Evolutionary conservation across 2,113 vertebrate genomes (phyloP).

Genomic region (Gnathonemus longibarbis): DNA sequence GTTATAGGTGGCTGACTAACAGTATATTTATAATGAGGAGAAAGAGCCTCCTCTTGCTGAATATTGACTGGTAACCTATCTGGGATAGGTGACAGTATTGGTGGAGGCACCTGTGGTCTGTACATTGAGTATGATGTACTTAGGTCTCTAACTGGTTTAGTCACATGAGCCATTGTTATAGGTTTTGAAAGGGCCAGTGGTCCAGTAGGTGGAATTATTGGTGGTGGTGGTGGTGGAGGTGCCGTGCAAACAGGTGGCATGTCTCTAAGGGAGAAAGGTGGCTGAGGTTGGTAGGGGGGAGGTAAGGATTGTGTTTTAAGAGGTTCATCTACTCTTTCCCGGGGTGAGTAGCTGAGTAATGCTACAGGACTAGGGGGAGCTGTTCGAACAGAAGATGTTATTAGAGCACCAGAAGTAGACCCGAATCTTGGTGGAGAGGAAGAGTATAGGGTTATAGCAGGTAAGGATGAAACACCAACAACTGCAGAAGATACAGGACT

Average conservation of each 20-base stretch:
- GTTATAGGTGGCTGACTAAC: slow-evolving; percentile 62
- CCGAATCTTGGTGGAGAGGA: slow-evolving; percentile 48
- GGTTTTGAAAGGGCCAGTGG: slow-evolving; percentile 44
- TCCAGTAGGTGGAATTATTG: not conserved
- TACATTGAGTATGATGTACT: slow-evolving; percentile 48
- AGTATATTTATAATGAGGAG: slow-evolving; percentile 79
- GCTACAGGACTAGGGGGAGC: slow-evolving; percentile 68
- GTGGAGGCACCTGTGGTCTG: slow-evolving; percentile 75
- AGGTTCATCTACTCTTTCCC: slow-evolving; percentile 67
- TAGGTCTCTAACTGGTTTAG: slow-evolving; percentile 45
- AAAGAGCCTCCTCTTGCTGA: slow-evolving; percentile 65
- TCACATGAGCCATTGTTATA: slow-evolving; percentile 42
- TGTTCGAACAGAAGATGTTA: slow-evolving; percentile 42
- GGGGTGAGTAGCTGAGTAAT: slow-evolving; percentile 66
- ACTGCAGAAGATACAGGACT: slow-evolving; percentile 36
- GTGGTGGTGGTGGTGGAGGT: not conserved
- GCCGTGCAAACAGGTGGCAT: slow-evolving; percentile 46
- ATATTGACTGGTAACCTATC: slow-evolving; percentile 74
- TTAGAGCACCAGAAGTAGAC: slow-evolving; percentile 25
- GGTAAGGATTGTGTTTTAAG: slow-evolving; percentile 66
- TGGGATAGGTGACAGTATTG: slow-evolving; percentile 79
- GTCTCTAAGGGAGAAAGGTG: slow-evolving; percentile 76
- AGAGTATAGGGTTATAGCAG: slow-evolving; percentile 62
- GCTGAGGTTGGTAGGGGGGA: slow-evolving; percentile 79
- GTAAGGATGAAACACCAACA: slow-evolving; percentile 51